These are phyloP conservation scores for Neopelma chrysocephalum DNA, from an alignment of 2,797 vertebrate genomes.

Conservation along the genomic window DNA sequence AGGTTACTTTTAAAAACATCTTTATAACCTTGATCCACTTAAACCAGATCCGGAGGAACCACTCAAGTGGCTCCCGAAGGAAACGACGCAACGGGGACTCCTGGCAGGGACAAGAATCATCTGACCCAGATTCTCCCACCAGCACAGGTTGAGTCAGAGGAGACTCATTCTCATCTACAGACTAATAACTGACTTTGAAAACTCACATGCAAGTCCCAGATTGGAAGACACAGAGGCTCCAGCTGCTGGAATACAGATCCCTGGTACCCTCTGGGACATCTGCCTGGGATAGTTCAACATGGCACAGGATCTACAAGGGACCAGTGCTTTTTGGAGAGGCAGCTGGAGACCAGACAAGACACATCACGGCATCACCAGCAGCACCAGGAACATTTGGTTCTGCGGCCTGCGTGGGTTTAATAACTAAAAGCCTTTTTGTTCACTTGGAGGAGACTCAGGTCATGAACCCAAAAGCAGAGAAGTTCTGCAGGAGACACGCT, in stretches of 20 bases:
- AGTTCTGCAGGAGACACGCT: not conserved
- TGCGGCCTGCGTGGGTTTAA: accelerated
- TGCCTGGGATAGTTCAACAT: not conserved
- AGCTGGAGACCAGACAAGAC: not conserved
- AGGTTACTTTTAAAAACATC: not conserved
- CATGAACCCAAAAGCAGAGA: not conserved
- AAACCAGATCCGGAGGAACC: not conserved
- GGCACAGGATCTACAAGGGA: not conserved
- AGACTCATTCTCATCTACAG: not conserved
- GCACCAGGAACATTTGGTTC: not conserved
- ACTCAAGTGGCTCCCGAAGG: not conserved
- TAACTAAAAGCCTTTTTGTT: not conserved
- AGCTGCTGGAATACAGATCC: not conserved
- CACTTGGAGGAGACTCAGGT: not conserved
- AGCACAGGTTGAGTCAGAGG: not conserved
- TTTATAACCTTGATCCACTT: accelerated
- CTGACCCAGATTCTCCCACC: not conserved
- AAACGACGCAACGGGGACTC: not conserved
- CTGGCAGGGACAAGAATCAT: not conserved
- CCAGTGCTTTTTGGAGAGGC: not conserved
- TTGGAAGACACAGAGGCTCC: accelerated
- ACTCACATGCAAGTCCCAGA: accelerated
- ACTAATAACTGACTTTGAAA: not conserved
- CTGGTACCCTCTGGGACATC: not conserved
- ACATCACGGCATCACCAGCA: accelerated